Evolutionary conservation across 2,888 invertebrate species (phyloP), one percentile per base, ranked within the genome.

Genomic region (Ligdia adustata): DNA sequence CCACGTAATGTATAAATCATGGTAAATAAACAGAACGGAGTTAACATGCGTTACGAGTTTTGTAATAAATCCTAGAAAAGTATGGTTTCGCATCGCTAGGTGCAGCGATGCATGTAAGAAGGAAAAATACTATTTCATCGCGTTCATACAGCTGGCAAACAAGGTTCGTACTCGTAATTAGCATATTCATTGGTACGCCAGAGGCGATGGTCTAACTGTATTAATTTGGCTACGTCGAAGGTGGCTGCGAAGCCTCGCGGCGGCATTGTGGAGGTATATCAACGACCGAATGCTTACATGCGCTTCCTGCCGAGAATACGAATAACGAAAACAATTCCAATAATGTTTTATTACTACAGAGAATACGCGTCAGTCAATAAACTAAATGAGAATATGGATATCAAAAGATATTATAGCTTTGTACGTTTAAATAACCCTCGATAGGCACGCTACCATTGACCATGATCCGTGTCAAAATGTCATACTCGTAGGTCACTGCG

Each of bases 221-320:
- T 64, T 57, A 62, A 59, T 67, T 69, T 69, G 60, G 62, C 50
- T 54, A 42, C 58, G 55, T 63, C 59, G 66, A 62, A 70, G 66
- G 66, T 56, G 61, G 63, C 72, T 69, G 65, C 73, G 59, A 62
- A 66, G 72, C 70, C 70, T 62, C 37, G 54, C 26, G 43, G 48
- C 51, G 48, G 41, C 37, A 35, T 41, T 46, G 54, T 64, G 62
- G 57, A 60, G 69, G 68, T 69, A 62, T 69, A 70, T 72, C 73
- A 74, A 73, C 75, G 69, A 72, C 72, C 75, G 73, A 84, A 89
- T 88, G 73, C 79, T 75, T 72, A 74, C 88, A 86, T 86, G 87
- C 73, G 72, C 84, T 82, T 87, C 86, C 87, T 85, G 85, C 70
- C 67, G 64, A 70, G 65, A 67, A 70, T 66, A 69, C 69, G 71